A percentile compares a stretch with the other conserved stretches of the same genome.
phyloP scores from a whole-genome alignment of 2,797 vertebrate species.

The Bradypodion ventrale region DNA sequence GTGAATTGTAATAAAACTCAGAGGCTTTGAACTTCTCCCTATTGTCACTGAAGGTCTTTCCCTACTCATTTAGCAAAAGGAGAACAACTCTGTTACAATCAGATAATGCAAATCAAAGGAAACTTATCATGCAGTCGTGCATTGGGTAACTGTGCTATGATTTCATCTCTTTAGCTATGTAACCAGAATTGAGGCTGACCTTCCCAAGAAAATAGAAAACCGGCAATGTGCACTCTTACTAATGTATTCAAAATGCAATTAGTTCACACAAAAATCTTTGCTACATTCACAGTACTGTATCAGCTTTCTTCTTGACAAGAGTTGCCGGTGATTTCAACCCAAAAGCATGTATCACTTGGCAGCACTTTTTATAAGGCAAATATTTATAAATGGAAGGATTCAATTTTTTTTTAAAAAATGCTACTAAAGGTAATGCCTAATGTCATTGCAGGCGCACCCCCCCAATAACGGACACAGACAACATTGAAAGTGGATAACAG shows the following conservation, averaged over 20 bases:
- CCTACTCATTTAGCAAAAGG: constrained; percentile 69
- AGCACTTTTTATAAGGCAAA: constrained; percentile 62
- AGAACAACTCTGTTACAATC: constrained; percentile 72
- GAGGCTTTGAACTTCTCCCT: constrained; percentile 72
- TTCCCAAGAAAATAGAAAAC: constrained; percentile 88
- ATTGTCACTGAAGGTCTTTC: constrained; percentile 70
- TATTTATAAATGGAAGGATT: constrained; percentile 50
- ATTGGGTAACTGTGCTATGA: constrained; percentile 71
- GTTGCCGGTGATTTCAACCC: constrained; percentile 72
- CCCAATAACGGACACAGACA: too few species aligned
- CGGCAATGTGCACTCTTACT: constrained; percentile 85
- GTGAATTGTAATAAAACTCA: constrained; percentile 67
- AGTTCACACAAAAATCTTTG: constrained; percentile 90
- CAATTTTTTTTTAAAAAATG: not conserved
- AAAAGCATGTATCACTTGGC: constrained; percentile 62
- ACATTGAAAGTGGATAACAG: too few species aligned
- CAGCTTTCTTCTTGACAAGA: constrained; percentile 75
- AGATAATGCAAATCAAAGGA: constrained; percentile 78
- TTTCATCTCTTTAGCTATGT: constrained; percentile 84
- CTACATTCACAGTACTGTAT: constrained; percentile 87
- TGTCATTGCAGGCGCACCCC: too few species aligned
- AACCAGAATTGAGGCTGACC: constrained; percentile 83
- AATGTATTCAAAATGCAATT: constrained; percentile 95
- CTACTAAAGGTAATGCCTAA: not conserved
- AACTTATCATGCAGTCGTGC: constrained; percentile 73